phyloP scores from a whole-genome alignment of 2,113 vertebrate species.

The Thinocorus orbignyianus region DNA sequence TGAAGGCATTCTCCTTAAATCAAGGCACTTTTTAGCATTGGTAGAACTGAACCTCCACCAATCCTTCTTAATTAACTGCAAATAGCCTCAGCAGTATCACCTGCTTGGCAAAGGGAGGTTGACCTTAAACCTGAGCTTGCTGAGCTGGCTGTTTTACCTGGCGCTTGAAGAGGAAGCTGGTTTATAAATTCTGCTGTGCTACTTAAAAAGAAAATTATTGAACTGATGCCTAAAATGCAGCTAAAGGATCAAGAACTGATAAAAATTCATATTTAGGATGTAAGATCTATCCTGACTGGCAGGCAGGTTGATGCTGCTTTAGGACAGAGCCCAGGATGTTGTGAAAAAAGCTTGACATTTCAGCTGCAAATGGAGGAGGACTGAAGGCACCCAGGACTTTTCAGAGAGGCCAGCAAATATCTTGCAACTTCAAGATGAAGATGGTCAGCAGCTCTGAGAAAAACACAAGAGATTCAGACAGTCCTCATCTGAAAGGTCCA shows the following conservation, averaged over 20 bases:
- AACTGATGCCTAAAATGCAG: constrained; percentile 20
- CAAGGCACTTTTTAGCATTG: background rate
- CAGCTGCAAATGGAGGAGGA: background rate
- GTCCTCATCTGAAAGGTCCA: background rate
- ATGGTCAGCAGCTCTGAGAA: background rate
- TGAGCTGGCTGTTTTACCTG: constrained; percentile 43
- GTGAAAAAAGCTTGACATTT: background rate
- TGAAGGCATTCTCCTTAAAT: background rate
- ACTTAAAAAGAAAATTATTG: constrained; percentile 14
- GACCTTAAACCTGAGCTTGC: constrained; percentile 50
- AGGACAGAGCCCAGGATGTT: background rate
- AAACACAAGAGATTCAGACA: background rate
- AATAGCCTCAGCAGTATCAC: constrained; percentile 21
- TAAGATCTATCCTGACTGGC: background rate
- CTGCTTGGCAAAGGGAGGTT: constrained; percentile 33
- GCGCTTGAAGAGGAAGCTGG: background rate
- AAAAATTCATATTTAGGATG: background rate
- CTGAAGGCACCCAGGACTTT: background rate
- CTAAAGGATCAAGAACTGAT: background rate
- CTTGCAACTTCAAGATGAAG: background rate
- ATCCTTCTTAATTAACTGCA: background rate
- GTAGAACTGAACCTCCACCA: background rate
- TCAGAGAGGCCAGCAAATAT: background rate
- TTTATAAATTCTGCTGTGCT: constrained; percentile 32
- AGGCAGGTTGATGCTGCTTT: accelerated